Percentiles rank a stretch among this genome's conserved stretches.
Conservation (phyloP, 1,140 invertebrate species). For the Nilaparvata lugens region DNA sequence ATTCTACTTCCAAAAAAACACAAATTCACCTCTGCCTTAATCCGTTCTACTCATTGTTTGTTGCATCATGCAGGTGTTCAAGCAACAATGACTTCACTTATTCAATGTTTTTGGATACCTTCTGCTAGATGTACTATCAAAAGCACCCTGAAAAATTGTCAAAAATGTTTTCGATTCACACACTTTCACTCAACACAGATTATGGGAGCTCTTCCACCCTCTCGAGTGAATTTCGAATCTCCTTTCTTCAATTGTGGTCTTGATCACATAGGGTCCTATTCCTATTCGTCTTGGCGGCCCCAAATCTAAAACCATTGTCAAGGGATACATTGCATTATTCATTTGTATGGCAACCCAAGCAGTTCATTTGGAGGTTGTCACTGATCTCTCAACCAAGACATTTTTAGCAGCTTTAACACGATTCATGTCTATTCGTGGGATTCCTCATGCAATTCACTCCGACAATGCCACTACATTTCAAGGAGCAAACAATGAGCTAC, state of each 20-base stretch:
- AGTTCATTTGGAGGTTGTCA: slow-evolving; percentile 33
- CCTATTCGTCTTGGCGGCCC: slow-evolving; percentile 21
- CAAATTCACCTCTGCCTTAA: no score
- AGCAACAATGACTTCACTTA: no score
- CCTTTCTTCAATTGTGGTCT: slow-evolving; percentile 13
- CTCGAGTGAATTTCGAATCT: background rate
- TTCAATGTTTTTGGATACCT: no score
- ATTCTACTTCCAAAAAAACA: no score
- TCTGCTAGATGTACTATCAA: no score
- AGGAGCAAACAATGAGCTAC: slow-evolving; percentile 22
- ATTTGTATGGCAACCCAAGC: slow-evolving; percentile 32
- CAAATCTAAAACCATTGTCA: slow-evolving; percentile 19
- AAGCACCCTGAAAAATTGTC: no score
- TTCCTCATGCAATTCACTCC: slow-evolving; percentile 21
- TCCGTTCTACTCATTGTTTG: no score
- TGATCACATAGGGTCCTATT: slow-evolving; percentile 31
- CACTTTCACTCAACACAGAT: background rate
- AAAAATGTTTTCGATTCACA: no score
- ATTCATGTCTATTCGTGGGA: slow-evolving; percentile 28
- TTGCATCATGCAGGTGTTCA: no score
- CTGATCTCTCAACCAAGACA: slow-evolving; percentile 26
- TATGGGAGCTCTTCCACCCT: slow-evolving; percentile 1
- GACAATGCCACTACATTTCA: slow-evolving; percentile 32
- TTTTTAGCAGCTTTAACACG: slow-evolving; percentile 27
- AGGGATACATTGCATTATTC: slow-evolving; percentile 32